Evolutionary conservation across 2,797 vertebrate species (phyloP), one percentile per base, ranked within the genome.

Genomic region (Sciaenops ocellatus): DNA sequence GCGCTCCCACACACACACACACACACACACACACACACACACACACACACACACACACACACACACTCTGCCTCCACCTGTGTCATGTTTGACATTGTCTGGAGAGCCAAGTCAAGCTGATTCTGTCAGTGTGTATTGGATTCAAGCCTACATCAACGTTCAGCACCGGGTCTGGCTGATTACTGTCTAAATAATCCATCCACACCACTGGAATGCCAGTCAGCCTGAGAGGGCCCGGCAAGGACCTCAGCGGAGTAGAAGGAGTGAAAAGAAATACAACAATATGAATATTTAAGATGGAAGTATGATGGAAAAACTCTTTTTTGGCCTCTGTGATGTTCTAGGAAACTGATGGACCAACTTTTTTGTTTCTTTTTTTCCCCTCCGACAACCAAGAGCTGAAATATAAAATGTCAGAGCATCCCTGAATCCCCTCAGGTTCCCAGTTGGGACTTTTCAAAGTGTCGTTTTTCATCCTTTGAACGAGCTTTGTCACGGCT

Each of bases 51-150:
- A 52, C 55, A 61, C 76, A 28, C 52, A 30, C 6, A n/a, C 47
- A 30, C 73, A 1, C 64, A 3, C 24, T 2, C 30, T 11, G 63
- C 26, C 47, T 67, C 65, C 62, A 80, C 85, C 81, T 81, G 76
- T 69, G 70, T 76, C 50, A 28, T 77, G 82, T 74, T 81, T 79
- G 81, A 84, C 78, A 57, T 47, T 55, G 63, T 72, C 63, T 74
- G 73, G 34, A 55, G 54, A 79, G 73, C 84, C 84, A 78, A 80
- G 52, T 44, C 66, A 38, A 88, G 73, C 69, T 68, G 72, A 64
- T 66, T 68, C 13, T 54, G 44, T 55, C 60, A 5, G 69, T 65
- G 71, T 82, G 76, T 86, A 63, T 84, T 88, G 87, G 87, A 84
- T 4, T 42, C n/a, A 10, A 50, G 76, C 81, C 84, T 80, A 73